These are phyloP conservation scores for Arrhamphus sclerolepis DNA, from an alignment of 2,797 vertebrate genomes.

Conservation along the genomic window DNA sequence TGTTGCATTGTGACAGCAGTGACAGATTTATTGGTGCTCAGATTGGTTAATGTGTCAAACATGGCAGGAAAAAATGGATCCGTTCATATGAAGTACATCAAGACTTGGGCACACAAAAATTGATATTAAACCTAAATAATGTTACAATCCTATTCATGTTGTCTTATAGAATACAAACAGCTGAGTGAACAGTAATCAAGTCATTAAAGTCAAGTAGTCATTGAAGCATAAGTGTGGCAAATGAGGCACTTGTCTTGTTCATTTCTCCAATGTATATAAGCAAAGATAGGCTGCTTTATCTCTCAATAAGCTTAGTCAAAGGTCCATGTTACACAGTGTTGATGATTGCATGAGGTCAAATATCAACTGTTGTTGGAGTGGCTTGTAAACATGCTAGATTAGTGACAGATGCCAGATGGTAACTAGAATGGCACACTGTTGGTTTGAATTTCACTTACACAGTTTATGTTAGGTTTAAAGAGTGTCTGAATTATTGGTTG, in stretches of 20 bases:
- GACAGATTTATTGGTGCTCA: neutral
- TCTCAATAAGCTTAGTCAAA: slow-evolving; percentile 63
- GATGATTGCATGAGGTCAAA: slow-evolving; percentile 45
- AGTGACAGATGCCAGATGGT: neutral
- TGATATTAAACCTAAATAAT: too few species aligned
- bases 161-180: too few species aligned
- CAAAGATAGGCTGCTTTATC: slow-evolving; percentile 60
- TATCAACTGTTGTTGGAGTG: slow-evolving; percentile 25
- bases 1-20: slow-evolving; percentile 11
- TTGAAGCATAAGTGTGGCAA: neutral
- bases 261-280: slow-evolving; percentile 28
- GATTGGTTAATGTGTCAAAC: too few species aligned
- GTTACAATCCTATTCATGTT: too few species aligned
- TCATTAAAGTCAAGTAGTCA: neutral
- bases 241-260: neutral
- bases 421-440: too few species aligned
- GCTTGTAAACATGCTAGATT: slow-evolving; percentile 2
- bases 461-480: too few species aligned
- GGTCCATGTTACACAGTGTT: slow-evolving; percentile 56
- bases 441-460: too few species aligned
- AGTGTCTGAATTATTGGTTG: too few species aligned
- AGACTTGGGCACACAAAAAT: too few species aligned
- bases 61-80: too few species aligned
- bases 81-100: too few species aligned
- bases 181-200: too few species aligned